These are phyloP conservation scores for Buathra laborator DNA, from an alignment of 2,888 invertebrate species.

Conservation along the genomic window DNA sequence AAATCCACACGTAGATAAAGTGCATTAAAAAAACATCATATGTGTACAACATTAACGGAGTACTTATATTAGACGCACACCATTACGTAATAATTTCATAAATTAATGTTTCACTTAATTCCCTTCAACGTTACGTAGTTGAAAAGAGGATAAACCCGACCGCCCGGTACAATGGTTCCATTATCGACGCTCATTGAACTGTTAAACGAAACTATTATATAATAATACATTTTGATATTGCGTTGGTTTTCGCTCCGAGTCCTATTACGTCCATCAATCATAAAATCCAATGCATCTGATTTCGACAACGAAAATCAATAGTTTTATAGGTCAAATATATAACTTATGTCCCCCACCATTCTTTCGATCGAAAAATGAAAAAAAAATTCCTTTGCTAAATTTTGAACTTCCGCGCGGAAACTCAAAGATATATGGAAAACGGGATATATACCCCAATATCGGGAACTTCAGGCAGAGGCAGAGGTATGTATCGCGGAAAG, in stretches of 20 bases:
- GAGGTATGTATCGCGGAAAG: conserved; percentile 41
- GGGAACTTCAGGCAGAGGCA: conserved; percentile 6
- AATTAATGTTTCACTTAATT: neutral
- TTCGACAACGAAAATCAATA: neutral
- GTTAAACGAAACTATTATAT: neutral
- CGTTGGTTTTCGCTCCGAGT: neutral
- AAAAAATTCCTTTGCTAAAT: neutral
- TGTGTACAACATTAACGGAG: neutral
- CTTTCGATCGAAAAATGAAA: neutral
- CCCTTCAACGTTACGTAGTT: neutral
- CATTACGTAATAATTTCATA: neutral
- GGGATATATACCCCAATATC: neutral
- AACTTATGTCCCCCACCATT: neutral
- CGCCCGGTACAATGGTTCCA: neutral
- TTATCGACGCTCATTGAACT: neutral
- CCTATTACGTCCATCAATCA: neutral
- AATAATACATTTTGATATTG: neutral
- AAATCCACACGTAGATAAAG: too few relatives aligned
- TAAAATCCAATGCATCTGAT: neutral
- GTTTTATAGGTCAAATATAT: neutral
- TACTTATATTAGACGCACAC: neutral
- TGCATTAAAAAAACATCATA: neutral
- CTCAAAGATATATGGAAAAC: neutral
- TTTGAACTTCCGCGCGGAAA: neutral
- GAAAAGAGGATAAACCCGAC: neutral